Base-by-base conservation (phyloP, 2,113 vertebrate genomes). In the Zapornia atra region DNA sequence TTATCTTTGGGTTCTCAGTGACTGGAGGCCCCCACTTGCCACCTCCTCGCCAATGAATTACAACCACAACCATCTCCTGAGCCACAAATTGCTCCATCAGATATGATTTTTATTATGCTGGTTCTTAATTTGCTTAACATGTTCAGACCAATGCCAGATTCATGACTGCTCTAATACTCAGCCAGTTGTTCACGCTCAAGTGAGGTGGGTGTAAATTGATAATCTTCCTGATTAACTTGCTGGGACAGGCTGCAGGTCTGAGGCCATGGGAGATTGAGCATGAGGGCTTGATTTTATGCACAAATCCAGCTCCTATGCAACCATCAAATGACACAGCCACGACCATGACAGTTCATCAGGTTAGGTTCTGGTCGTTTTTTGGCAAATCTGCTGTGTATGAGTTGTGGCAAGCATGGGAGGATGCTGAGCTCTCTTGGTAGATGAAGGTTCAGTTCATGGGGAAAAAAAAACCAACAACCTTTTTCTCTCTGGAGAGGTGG, bases 101-200 rank as follows among this genome's bases (percentile, higher is more conserved):
- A 71, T 94, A 78, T 36, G 92, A 95, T 48, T 42, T 42, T 42
- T 42, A 16, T 96, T 92, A 86, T 84, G 71, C 69, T 65, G 84
- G 65, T 61, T 95, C 70, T 92, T 96, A 88, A 96, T 96, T 95
- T 94, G 53, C 81, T 96, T 92, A 91, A 86, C 57, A 60, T 48
- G 73, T 72, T 91, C 86, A 89, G 65, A 61, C 77, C 82, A 80
- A 26, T 88, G 86, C 84, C 89, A 92, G 82, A 38, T 78, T 82
- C 69, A 59, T 72, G 64, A 36, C 66, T 84, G 69, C 64, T 92
- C 86, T 68, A 64, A 70, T 59, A 78, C 48, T 64, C 76, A 94
- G 83, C 82, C 92, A 94, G 83, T 48, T 81, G 86, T 61, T 97
- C 48, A 18, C 25, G 83, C 53, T 96, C 57, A 82, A 89, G 95